Evolutionary conservation across 2,113 vertebrate species (phyloP), one percentile per base, ranked within the genome.

Genomic region (Chinchilla lanigera): DNA sequence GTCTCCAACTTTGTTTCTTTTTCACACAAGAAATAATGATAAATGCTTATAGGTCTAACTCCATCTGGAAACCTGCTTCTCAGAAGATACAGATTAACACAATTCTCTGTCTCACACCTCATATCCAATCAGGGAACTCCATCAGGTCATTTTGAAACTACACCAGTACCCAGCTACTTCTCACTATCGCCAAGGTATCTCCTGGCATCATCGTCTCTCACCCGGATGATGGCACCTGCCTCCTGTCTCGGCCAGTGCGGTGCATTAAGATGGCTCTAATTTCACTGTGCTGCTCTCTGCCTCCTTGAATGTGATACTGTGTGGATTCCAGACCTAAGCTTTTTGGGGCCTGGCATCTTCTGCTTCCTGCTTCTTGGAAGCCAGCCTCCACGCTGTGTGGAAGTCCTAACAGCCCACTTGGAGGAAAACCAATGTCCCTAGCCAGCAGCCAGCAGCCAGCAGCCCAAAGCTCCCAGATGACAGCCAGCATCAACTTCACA

Each of bases 321-420:
- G 67, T 52, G 63, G 58, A 20, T 78, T 97, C 75, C 56, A 87
- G 75, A 87, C 22, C 54, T 81, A 92, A 67, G 52, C 85, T 96
- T 92, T 93, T 93, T 75, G 47, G 90, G 24, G 3, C 85, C 52
- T 94, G 75, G 69, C 67, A 90, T 63, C 35, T 94, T 94, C 75
- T 83, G n/a, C 75, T 96, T 97, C 69, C 73, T 96, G 54, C 47
- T 83, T 95, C 87, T 80, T 89, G 84, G 67, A 97, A 92, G 65
- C 35, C 77, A 96, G 82, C 84, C 80, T 93, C 71, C 58, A 92
- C 20, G 19, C 93, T 92, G 35, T 82, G n/a, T 61, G 78, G 87
- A 96, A 95, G 69, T 85, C 93, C 75, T 96, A 84, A 80, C 41
- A 96, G 92, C 86, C 78, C 41, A 92, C 54, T 95, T 97, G 69